These are phyloP conservation scores for Orius laevigatus DNA, from an alignment of 1,140 invertebrate species.

Conservation along the genomic window DNA sequence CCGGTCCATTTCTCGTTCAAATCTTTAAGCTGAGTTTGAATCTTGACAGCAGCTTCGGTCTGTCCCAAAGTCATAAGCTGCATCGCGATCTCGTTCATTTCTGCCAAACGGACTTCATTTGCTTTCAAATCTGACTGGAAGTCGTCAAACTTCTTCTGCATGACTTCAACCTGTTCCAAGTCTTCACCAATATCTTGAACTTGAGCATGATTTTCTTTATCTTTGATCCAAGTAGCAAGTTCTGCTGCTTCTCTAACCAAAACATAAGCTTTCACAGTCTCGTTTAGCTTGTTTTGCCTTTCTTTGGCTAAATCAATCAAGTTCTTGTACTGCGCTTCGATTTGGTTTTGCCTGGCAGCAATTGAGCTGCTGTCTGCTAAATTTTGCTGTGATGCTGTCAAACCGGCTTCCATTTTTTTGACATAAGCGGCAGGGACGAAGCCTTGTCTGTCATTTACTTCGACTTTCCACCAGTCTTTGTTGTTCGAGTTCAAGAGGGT, in stretches of 20 bases:
- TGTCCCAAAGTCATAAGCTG: constrained; percentile 90
- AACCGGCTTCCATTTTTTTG: constrained; percentile 80
- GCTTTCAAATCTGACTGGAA: constrained; percentile 95
- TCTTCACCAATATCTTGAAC: constrained; percentile 93
- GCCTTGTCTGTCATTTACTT: constrained; percentile 95
- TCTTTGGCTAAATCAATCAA: constrained; percentile 76
- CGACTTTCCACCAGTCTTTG: constrained; percentile 99
- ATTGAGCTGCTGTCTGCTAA: constrained; percentile 87
- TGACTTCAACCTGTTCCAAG: constrained; percentile 94
- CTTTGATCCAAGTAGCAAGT: constrained; percentile 94
- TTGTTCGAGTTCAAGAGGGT: constrained; percentile 97
- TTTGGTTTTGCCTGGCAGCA: constrained; percentile 83
- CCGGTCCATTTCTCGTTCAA: constrained; percentile 88
- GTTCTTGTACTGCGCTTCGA: constrained; percentile 83
- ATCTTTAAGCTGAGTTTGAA: constrained; percentile 94
- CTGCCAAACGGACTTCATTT: constrained; percentile 89
- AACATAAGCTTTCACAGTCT: constrained; percentile 95
- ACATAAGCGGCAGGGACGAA: constrained; percentile 99
- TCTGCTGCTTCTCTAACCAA: constrained; percentile 95
- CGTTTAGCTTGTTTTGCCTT: constrained; percentile 87
- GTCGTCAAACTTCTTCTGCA: constrained; percentile 99
- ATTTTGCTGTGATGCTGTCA: constrained; percentile 92
- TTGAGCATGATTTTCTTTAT: constrained; percentile 81
- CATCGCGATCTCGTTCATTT: constrained; percentile 95
- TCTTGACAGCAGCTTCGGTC: constrained; percentile 95